Base-by-base conservation (phyloP, 2,113 vertebrate species). In the Cyanoramphus novaezelandiae region DNA sequence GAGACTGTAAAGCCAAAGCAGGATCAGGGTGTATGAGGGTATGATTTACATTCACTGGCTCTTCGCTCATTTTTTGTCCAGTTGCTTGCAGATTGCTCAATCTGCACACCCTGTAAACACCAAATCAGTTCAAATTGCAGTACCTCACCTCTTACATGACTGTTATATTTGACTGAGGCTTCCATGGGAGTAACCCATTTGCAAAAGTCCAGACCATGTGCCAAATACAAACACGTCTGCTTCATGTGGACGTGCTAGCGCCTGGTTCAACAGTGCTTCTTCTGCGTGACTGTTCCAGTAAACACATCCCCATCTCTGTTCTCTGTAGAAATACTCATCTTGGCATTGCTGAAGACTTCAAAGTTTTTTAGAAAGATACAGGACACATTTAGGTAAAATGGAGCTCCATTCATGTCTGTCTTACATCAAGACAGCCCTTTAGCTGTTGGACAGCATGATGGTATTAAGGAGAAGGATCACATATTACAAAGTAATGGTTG, bases 81-180 rank as follows among this genome's bases (percentile, higher is more conserved):
- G 12, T 49, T 92, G 43, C 53, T 86, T 82, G 59, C 35, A 65
- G 39, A 43, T 92, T 71, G 52, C 37, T 90, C 53, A 79, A 4
- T 94, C 64, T 6, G 5, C 78, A 77, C 50, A 77, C 35, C 59
- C 39, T 67, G 33, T 60, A 80, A 94, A 80, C 67, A 89, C 35
- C 71, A 92, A 77, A 82, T 77, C 59, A 28, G 29, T 93, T 94
- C 43, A 80, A 49, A 55, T 59, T 86, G 78, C 77, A 46, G 53
- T 84, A 71, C 71, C 55, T 92, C 78, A 78, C 67, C 55, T 47
- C 62, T 95, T 82, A 75, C 55, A 71, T 91, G 92, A 88, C 68
- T 88, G 19, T 65, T 72, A 79, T 59, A 82, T 83, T 78, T 93
- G 74, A 74, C 74, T 49, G 39, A 85, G 79, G 67, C 43, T 93